A percentile compares a stretch with the other conserved stretches of the same genome.
These are phyloP conservation scores for Tapirus terrestris DNA, from an alignment of 2,113 vertebrate genomes.

Conservation along the genomic window DNA sequence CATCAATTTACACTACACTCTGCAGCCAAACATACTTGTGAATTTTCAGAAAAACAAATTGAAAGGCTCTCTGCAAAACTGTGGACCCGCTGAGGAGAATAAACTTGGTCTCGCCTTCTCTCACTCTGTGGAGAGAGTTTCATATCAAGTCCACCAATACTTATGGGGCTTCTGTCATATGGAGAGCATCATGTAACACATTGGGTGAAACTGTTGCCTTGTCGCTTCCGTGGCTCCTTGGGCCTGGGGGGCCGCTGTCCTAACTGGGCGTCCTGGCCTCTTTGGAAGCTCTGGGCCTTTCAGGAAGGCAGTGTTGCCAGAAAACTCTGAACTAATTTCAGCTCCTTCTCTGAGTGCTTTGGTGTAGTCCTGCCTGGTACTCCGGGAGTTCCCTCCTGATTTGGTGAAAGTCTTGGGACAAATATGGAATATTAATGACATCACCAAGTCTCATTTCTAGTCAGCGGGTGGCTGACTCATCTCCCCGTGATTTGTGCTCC, in stretches of 20 bases:
- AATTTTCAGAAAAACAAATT: background rate
- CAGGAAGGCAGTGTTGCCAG: background rate
- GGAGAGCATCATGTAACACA: rapidly evolving
- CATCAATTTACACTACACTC: background rate
- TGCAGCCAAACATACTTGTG: background rate
- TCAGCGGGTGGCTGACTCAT: background rate
- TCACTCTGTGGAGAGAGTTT: background rate
- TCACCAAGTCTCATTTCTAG: background rate
- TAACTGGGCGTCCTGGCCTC: background rate
- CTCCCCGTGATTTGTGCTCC: background rate
- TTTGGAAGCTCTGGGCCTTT: background rate
- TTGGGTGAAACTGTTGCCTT: background rate
- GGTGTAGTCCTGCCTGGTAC: background rate
- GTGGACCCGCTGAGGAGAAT: background rate
- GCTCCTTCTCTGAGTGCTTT: background rate
- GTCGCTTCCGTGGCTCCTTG: background rate
- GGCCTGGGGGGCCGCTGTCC: background rate
- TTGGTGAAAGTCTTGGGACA: background rate
- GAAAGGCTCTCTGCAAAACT: background rate
- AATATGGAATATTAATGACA: background rate
- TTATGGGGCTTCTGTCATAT: rapidly evolving
- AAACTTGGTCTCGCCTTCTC: background rate
- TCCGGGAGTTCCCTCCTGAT: background rate
- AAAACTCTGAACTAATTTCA: conserved; percentile 21
- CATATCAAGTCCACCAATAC: background rate